These are phyloP conservation scores for Bilobella aurantiaca DNA, from an alignment of 1,140 invertebrate genomes.

Conservation along the genomic window DNA sequence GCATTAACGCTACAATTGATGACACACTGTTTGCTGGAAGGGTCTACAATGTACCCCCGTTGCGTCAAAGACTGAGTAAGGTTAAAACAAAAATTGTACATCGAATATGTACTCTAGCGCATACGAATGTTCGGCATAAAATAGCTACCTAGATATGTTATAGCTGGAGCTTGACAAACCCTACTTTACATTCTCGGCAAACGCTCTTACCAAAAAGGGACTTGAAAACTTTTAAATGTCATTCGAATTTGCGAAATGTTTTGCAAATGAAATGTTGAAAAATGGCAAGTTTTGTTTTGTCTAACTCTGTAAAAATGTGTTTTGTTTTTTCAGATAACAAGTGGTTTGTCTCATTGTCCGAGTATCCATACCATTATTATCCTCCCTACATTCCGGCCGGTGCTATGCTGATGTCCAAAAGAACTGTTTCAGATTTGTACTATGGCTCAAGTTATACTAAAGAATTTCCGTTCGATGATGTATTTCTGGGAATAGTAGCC, in stretches of 20 bases:
- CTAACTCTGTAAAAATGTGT: no score
- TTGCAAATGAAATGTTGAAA: neutral
- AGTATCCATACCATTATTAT: constrained; percentile 78
- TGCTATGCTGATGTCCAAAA: constrained; percentile 60
- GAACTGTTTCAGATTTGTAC: constrained; percentile 61
- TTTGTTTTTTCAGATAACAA: constrained; percentile 43
- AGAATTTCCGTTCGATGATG: constrained; percentile 77
- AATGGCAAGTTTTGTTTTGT: no score
- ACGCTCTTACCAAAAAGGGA: neutral
- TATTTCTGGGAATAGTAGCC: constrained; percentile 70
- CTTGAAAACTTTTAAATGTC: neutral
- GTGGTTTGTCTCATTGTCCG: constrained; percentile 72
- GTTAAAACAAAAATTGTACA: no score
- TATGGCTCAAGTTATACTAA: constrained; percentile 67
- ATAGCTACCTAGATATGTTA: no score
- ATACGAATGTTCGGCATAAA: no score
- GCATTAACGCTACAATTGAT: constrained; percentile 53
- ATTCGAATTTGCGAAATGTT: neutral
- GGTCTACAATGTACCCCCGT: constrained; percentile 64
- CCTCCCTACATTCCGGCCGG: constrained; percentile 84
- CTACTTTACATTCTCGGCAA: no score
- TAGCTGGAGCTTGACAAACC: no score
- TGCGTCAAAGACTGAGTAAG: constrained; percentile 58
- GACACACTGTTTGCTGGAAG: constrained; percentile 63
- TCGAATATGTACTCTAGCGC: neutral